phyloP scores from a whole-genome alignment of 2,797 vertebrate species.

The Pipistrellus pygmaeus region DNA sequence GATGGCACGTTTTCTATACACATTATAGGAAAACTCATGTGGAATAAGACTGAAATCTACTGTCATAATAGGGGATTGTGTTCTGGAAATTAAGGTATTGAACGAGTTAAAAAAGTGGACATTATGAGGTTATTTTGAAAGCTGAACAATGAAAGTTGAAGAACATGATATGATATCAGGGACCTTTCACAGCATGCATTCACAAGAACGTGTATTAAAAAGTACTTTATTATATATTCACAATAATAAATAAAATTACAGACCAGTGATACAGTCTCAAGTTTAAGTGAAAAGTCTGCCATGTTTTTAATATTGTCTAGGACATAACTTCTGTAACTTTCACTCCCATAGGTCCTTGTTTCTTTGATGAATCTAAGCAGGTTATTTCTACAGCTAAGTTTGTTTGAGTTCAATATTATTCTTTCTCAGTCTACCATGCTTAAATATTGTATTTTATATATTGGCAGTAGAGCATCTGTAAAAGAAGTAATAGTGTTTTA shows the following conservation, averaged over 20 bases:
- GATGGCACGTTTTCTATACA: background rate
- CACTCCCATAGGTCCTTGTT: background rate
- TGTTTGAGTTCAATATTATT: background rate
- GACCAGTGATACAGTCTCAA: background rate
- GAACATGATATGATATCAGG: background rate
- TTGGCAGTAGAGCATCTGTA: background rate
- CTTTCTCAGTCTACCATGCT: background rate
- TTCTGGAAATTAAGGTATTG: background rate
- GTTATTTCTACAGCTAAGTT: slow-evolving; percentile 28
- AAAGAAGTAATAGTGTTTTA: slow-evolving; percentile 19
- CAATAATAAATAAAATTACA: background rate
- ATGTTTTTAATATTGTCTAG: background rate
- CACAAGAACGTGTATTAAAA: background rate
- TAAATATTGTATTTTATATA: background rate
- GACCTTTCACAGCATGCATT: background rate
- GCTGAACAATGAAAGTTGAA: background rate
- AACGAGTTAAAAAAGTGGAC: background rate
- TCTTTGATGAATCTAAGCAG: background rate
- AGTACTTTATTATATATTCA: background rate
- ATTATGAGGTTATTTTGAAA: background rate
- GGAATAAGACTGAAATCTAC: background rate
- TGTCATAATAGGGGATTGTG: rapidly evolving
- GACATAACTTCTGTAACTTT: background rate
- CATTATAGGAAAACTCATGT: background rate
- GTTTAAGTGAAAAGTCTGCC: background rate